Percentiles rank a stretch among this genome's conserved stretches.
Conservation (phyloP, 2,113 vertebrate species). For the Macheiramphus alcinus region DNA sequence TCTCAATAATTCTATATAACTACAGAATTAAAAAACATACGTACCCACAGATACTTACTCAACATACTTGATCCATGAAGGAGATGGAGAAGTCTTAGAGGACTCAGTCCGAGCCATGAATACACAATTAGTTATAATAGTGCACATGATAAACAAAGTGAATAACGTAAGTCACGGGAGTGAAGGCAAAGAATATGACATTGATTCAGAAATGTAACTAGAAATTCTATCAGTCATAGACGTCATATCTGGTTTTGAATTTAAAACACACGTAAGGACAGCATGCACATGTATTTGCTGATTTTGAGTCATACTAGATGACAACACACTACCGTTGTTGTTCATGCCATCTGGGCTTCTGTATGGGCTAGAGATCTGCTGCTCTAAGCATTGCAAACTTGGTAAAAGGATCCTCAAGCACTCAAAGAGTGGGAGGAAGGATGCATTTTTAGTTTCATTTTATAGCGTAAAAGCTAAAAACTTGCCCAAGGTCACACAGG, state of each 20-base stretch:
- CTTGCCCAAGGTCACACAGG: neutral
- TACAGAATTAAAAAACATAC: neutral
- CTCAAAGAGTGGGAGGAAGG: neutral
- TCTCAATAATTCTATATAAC: neutral
- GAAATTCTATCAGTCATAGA: neutral
- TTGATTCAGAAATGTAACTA: neutral
- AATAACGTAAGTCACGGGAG: slow-evolving; percentile 80
- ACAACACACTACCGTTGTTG: neutral
- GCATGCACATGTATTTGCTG: neutral
- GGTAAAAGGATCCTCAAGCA: neutral
- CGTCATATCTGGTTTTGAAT: neutral
- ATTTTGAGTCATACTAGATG: neutral
- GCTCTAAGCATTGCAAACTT: neutral
- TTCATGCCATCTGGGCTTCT: neutral
- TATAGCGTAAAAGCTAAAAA: neutral
- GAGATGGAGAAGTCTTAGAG: neutral
- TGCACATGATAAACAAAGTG: slow-evolving; percentile 88
- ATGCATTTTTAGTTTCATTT: neutral
- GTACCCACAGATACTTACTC: slow-evolving; percentile 84
- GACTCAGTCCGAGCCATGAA: slow-evolving; percentile 84
- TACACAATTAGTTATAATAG: slow-evolving; percentile 93
- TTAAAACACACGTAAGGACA: neutral
- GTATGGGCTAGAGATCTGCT: neutral
- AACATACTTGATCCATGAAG: slow-evolving; percentile 79
- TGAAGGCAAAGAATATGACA: slow-evolving; percentile 78